A percentile compares a stretch with the other conserved stretches of the same genome.
Evolutionary conservation across 2,888 invertebrate genomes (phyloP).

Genomic region (Tinea trinotella): DNA sequence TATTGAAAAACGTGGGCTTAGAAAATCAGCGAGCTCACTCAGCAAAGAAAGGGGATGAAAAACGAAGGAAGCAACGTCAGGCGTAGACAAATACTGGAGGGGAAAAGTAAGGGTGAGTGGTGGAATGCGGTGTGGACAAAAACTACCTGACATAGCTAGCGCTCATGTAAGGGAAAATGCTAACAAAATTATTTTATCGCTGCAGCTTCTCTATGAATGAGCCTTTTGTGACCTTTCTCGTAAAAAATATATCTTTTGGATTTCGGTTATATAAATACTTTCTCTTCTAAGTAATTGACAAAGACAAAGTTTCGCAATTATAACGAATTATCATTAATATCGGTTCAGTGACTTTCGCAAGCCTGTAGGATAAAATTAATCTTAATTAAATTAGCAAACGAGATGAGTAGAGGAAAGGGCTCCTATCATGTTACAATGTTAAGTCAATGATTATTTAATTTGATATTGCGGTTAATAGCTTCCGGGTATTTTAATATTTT

Average conservation of each 20-base stretch:
- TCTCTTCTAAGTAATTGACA: neutral
- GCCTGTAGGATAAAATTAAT: neutral
- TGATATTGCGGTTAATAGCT: too few species aligned
- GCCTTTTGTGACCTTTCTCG: neutral
- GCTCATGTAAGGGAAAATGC: conserved; percentile 6
- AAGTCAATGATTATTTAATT: too few species aligned
- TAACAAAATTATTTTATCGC: conserved; percentile 9
- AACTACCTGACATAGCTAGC: conserved; percentile 14
- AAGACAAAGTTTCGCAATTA: neutral
- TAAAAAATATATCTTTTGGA: conserved; percentile 1
- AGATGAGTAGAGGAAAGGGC: neutral
- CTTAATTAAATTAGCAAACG: neutral
- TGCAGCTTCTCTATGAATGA: conserved; percentile 16
- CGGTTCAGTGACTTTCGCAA: conserved; percentile 3
- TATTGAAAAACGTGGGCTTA: conserved; percentile 7
- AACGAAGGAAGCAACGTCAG: conserved; percentile 21
- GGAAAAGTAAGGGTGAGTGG: conserved; percentile 18
- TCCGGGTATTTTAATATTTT: too few species aligned
- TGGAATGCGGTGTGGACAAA: conserved; percentile 20
- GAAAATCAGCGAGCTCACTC: conserved; percentile 9
- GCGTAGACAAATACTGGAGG: conserved; percentile 21
- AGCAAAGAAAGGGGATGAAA: conserved; percentile 19
- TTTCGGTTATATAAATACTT: neutral
- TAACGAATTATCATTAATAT: neutral
- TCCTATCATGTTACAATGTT: too few species aligned